These are phyloP conservation scores for Protobothrops flavoviridis DNA, from an alignment of 2,113 vertebrate species.

Conservation along the genomic window DNA sequence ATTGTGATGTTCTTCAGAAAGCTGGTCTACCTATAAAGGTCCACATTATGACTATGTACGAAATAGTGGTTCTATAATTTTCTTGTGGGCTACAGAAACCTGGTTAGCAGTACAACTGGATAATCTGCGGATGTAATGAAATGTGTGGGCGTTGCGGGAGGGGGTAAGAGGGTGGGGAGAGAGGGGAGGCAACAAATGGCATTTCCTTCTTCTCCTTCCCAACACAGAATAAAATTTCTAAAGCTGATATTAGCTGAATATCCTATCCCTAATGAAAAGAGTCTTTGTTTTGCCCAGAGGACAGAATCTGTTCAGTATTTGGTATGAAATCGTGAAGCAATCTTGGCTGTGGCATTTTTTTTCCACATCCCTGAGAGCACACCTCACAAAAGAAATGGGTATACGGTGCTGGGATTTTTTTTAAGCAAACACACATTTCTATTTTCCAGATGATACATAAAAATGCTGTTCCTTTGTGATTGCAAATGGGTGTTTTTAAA, in stretches of 20 bases:
- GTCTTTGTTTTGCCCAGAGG: neutral
- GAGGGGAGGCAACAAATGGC: neutral
- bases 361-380: neutral
- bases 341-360: neutral
- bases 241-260: neutral
- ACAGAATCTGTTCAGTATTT: neutral
- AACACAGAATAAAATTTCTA: neutral
- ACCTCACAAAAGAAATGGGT: neutral
- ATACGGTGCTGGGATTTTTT: neutral
- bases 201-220: neutral
- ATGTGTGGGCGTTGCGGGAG: neutral
- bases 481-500: neutral
- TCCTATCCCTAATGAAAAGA: neutral
- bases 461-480: neutral
- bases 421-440: neutral
- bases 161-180: neutral
- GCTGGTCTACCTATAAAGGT: neutral
- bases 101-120: neutral
- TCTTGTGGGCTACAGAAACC: neutral
- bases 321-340: neutral
- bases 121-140: neutral
- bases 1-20: neutral
- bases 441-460: neutral
- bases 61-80: neutral
- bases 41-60: neutral